These are phyloP conservation scores for Clarias pachynema DNA, from an alignment of 2,797 vertebrate species.

Conservation along the genomic window DNA sequence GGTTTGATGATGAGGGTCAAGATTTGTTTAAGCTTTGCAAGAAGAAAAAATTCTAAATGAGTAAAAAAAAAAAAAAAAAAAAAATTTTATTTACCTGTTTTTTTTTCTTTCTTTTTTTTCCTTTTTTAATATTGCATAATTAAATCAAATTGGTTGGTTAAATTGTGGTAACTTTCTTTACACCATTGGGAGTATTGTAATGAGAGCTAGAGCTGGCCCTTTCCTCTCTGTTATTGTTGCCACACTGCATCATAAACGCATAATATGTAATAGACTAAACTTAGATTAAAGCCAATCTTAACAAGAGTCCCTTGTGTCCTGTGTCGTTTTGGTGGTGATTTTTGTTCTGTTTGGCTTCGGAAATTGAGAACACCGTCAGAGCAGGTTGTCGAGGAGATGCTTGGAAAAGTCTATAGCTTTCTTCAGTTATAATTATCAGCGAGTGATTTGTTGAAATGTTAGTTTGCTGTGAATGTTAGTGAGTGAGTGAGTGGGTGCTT, in stretches of 20 bases:
- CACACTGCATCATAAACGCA: conserved; percentile 32
- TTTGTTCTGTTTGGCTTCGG: conserved; percentile 15
- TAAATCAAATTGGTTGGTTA: conserved; percentile 46
- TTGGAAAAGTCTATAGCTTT: conserved; percentile 17
- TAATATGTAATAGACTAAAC: conserved; percentile 41
- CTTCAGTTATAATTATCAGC: conserved; percentile 26
- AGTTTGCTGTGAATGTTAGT: conserved; percentile 14
- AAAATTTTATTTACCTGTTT: conserved; percentile 26
- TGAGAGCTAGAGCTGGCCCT: conserved; percentile 24
- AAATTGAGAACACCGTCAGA: conserved; percentile 15
- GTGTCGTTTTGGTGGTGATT: conserved; percentile 37
- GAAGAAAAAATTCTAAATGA: too few relatives aligned
- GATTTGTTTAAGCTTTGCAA: background rate
- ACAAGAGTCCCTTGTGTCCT: conserved; percentile 38
- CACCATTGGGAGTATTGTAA: conserved; percentile 48
- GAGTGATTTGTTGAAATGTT: conserved; percentile 16
- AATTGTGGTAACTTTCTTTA: conserved; percentile 44
- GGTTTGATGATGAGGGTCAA: background rate
- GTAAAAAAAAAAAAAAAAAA: too few relatives aligned
- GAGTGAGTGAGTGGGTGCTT: conserved; percentile 16
- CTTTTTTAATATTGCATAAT: conserved; percentile 39
- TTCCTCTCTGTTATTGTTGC: conserved; percentile 18
- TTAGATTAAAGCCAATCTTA: conserved; percentile 46
- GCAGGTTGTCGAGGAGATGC: conserved; percentile 24
- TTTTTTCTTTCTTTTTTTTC: background rate